Base-by-base conservation (phyloP, 1,140 invertebrate species). In the Drosophila tani region DNA sequence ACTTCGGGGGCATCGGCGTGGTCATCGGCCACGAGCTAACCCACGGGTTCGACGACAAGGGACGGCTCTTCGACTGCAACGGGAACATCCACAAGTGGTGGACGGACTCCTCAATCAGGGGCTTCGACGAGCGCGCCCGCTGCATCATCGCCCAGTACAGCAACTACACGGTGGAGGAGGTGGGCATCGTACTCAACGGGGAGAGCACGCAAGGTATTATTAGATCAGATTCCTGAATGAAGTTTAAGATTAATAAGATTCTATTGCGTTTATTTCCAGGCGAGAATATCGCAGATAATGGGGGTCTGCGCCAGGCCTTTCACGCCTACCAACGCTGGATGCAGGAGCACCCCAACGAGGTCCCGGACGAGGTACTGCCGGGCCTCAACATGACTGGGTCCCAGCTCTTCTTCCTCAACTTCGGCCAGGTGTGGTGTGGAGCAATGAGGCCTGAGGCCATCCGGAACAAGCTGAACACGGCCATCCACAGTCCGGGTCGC, bases 261-360 rank as follows among this genome's bases (percentile, higher is more conserved):
- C 1, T 0, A 40, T 24, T 3, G 14, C 21, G 29, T 17, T 12
- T 0, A 7, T 29, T 51, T 14, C 40, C 41, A 92, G 94, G 97
- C 3, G 97, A 98, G 93, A 98, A 98, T 92, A 98, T 98, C 64
- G 97, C 97, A 2, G 97, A 98, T 85, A 98, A 98, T 93, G 97
- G 97, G 6, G 97, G 97, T 9, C 94, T 98, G 19, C 97, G 97
- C 73, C 96, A 97, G 92, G 95, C 97, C 5, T 97, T 96, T 83
- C 94, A 95, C 84, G 96, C 93, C 43, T 93, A 92, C 63, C 88
- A 82, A 49, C 80, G 80, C 50, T 93, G 92, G 92, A 35, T 90
- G 38, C 58, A 41, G 24, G 75, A 78, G 5, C 79, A 93, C 40
- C 86, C 82, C 1, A 17, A 75, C 3, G 71, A 81, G 41, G 85